Percentiles rank a stretch among this genome's conserved stretches.
Evolutionary conservation across 1,140 invertebrate species (phyloP).

Genomic region (Hypsibius dujardini): DNA sequence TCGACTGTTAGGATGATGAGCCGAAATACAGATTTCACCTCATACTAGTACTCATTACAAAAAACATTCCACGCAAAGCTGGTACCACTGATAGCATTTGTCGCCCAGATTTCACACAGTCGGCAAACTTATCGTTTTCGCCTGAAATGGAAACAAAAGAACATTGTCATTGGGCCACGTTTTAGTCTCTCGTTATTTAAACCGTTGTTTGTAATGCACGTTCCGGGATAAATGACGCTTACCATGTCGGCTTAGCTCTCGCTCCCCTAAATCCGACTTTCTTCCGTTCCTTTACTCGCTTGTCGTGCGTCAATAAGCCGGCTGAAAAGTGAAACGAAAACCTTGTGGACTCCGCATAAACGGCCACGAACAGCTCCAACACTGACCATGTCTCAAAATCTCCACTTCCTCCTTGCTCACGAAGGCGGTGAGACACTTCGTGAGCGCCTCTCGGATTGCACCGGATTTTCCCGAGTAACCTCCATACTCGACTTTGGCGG

Average conservation of each 20-base stretch:
- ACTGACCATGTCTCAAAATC: slow-evolving; percentile 63
- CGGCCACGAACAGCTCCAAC: neutral
- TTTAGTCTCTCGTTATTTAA: no score
- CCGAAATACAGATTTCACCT: no score
- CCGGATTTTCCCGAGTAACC: slow-evolving; percentile 58
- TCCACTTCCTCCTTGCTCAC: slow-evolving; percentile 54
- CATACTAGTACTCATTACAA: no score
- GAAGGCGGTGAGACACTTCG: slow-evolving; percentile 58
- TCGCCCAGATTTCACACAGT: neutral
- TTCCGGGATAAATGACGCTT: slow-evolving; percentile 17
- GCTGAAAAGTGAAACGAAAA: slow-evolving; percentile 40
- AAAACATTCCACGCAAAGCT: neutral
- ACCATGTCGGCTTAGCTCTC: slow-evolving; percentile 77
- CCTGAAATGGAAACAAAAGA: slow-evolving; percentile 8
- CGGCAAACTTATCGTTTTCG: slow-evolving; percentile 13
- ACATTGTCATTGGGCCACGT: neutral
- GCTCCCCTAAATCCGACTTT: slow-evolving; percentile 79
- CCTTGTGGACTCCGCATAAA: no score
- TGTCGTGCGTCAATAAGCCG: slow-evolving; percentile 67
- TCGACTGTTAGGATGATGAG: no score
- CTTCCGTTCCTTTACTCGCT: slow-evolving; percentile 63
- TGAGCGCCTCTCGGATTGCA: slow-evolving; percentile 64
- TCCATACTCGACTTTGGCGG: slow-evolving; percentile 40
- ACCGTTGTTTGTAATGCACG: no score
- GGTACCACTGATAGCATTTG: neutral